Evolutionary conservation across 2,113 vertebrate species (phyloP).

Genomic region (Elephantulus edwardii): DNA sequence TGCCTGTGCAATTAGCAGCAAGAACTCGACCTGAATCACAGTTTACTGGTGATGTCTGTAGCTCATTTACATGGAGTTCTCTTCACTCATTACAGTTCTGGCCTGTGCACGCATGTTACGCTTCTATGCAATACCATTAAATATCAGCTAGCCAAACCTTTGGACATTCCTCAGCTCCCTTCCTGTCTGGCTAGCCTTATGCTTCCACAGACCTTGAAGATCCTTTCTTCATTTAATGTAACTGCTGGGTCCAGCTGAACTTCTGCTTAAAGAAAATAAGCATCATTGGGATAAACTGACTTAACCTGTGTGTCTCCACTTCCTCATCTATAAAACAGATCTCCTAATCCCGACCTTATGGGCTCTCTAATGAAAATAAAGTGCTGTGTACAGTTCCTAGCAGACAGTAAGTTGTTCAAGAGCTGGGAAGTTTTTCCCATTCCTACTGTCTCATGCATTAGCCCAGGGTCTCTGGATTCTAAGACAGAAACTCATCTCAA

Average conservation of each 20-base stretch:
- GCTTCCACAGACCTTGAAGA: neutral
- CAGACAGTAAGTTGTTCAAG: neutral
- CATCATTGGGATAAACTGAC: neutral
- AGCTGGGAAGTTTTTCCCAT: neutral
- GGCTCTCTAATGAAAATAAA: neutral
- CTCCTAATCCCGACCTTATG: neutral
- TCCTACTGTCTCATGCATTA: neutral
- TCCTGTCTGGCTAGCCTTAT: neutral
- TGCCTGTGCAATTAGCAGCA: conserved; percentile 82
- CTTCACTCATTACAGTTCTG: neutral
- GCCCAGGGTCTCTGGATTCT: neutral
- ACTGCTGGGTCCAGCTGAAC: neutral
- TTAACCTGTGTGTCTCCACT: neutral
- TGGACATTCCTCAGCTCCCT: neutral
- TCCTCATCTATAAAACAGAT: neutral
- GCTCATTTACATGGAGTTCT: conserved; percentile 52
- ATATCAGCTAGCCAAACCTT: neutral
- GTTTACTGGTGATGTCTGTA: conserved; percentile 59
- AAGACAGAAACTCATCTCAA: neutral
- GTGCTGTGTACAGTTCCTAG: neutral
- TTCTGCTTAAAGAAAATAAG: conserved; percentile 21
- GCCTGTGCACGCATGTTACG: conserved; percentile 44
- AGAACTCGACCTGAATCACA: conserved; percentile 70
- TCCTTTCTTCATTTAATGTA: conserved; percentile 9
- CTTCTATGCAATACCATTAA: conserved; percentile 51